phyloP scores from a whole-genome alignment of 2,797 vertebrate species.

The Rhabdophis nuchalis region DNA sequence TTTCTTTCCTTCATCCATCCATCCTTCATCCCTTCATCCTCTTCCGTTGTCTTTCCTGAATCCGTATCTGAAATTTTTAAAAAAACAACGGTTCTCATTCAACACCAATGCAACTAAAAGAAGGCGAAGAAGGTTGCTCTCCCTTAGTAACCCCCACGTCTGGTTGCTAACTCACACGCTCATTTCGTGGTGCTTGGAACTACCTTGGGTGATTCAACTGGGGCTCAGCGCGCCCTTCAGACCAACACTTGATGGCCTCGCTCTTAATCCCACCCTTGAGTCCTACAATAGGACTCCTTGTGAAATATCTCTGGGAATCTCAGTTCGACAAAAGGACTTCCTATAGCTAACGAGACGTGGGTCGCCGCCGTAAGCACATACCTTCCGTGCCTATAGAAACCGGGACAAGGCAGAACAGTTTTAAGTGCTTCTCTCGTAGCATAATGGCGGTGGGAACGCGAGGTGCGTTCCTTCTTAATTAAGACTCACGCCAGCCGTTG shows the following conservation, averaged over 20 bases:
- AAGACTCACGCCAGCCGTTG: background rate
- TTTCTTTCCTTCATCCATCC: background rate
- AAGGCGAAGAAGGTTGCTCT: conserved; percentile 25
- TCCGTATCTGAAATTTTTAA: background rate
- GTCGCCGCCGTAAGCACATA: background rate
- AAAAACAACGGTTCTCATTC: background rate
- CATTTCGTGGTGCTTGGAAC: background rate
- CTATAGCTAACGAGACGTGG: background rate
- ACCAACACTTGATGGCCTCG: background rate
- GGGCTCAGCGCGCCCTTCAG: background rate
- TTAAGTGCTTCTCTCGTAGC: background rate
- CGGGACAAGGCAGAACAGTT: background rate
- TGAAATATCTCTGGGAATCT: background rate
- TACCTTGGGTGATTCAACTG: background rate
- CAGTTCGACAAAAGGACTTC: background rate
- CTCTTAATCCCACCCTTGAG: background rate
- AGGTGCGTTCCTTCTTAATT: background rate
- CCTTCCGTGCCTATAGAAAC: background rate
- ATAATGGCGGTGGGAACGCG: background rate
- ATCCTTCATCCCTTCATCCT: background rate
- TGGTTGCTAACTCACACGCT: background rate
- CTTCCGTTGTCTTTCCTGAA: background rate
- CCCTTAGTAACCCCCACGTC: background rate
- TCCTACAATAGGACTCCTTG: background rate
- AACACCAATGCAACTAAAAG: background rate